A percentile compares a stretch with the other conserved stretches of the same genome.
phyloP scores from a whole-genome alignment of 2,888 invertebrate genomes.

The Phasia obesa region DNA sequence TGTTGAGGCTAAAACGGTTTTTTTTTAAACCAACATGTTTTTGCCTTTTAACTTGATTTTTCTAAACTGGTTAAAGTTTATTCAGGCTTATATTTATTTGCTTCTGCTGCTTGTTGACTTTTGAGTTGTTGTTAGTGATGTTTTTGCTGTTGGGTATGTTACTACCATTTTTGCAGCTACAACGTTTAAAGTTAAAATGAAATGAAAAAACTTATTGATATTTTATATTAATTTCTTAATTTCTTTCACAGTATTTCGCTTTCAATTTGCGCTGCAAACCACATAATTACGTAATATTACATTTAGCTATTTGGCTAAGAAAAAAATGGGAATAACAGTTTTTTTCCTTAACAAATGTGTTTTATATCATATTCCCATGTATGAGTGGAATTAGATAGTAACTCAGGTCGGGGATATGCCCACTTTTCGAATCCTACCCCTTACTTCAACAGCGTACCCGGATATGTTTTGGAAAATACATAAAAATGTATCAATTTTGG shows the following conservation, averaged over 20 bases:
- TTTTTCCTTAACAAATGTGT: too few relatives aligned
- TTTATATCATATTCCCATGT: too few relatives aligned
- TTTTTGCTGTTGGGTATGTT: slow-evolving; percentile 2
- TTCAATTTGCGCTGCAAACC: not conserved
- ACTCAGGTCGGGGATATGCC: too few relatives aligned
- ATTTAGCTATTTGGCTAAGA: not conserved
- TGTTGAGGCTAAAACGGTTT: slow-evolving; percentile 41
- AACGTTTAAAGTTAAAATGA: slow-evolving; percentile 1
- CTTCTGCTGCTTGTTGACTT: slow-evolving; percentile 34
- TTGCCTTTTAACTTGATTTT: slow-evolving; percentile 48
- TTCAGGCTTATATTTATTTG: slow-evolving; percentile 35
- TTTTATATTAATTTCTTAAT: slow-evolving; percentile 31
- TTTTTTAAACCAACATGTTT: slow-evolving; percentile 51
- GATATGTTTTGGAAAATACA: too few relatives aligned
- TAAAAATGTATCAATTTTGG: too few relatives aligned
- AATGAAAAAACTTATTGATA: slow-evolving; percentile 40
- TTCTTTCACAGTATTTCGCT: not conserved
- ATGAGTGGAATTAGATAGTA: too few relatives aligned
- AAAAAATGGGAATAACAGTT: not conserved
- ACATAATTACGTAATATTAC: not conserved
- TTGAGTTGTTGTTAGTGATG: slow-evolving; percentile 15
- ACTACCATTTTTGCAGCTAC: not conserved
- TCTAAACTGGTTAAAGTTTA: slow-evolving; percentile 33
- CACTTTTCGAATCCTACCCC: too few relatives aligned
- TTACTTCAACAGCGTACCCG: too few relatives aligned